These are phyloP conservation scores for Allochrocebus solatus DNA, from an alignment of 2,797 vertebrate genomes.

Conservation along the genomic window DNA sequence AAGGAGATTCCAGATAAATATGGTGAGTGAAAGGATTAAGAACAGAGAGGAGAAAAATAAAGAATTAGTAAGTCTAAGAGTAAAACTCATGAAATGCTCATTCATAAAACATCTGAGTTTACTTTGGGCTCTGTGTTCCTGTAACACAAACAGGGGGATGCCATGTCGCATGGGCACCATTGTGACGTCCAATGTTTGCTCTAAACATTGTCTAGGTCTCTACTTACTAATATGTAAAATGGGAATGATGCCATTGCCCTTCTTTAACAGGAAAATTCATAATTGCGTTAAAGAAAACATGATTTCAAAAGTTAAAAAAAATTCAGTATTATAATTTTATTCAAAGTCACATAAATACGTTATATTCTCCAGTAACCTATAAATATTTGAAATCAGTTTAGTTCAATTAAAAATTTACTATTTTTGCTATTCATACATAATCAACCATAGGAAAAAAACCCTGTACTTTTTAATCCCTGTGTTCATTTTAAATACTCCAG, in stretches of 20 bases:
- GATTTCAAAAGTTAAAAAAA: not conserved
- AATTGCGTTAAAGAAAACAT: not conserved
- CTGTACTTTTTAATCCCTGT: not conserved
- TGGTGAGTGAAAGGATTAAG: not conserved
- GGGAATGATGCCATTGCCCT: not conserved
- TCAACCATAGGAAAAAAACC: not conserved
- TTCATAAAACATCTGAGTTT: not conserved
- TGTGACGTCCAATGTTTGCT: not conserved
- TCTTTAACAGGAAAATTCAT: not conserved
- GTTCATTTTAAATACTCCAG: constrained; percentile 24
- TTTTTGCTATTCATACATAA: not conserved
- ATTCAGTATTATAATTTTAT: not conserved
- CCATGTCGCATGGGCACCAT: fast-evolving
- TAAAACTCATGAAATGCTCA: not conserved
- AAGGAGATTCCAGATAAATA: not conserved
- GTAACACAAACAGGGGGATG: too few relatives aligned
- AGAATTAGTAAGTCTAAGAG: not conserved
- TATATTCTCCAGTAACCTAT: not conserved
- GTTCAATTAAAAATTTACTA: not conserved
- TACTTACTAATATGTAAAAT: not conserved
- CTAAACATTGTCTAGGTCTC: not conserved
- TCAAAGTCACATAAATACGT: not conserved
- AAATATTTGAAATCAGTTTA: not conserved
- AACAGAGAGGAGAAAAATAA: not conserved
- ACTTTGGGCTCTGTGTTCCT: not conserved